Base-by-base conservation (phyloP, 2,113 vertebrate genomes). In the Misgurnus mizolepis region DNA sequence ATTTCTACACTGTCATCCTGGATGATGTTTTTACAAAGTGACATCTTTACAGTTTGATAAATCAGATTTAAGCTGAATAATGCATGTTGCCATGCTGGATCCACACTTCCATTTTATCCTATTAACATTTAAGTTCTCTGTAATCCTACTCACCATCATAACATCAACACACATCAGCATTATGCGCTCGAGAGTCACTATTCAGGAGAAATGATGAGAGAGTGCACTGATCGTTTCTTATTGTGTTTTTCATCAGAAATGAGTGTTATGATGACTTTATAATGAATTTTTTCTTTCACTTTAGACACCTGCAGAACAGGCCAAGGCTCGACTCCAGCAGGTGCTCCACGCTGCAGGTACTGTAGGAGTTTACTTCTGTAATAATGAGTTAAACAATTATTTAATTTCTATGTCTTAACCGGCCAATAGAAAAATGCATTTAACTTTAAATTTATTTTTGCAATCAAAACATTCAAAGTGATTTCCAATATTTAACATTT, bases 341-440 rank as follows among this genome's bases (percentile, higher is more conserved):
- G 96, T 98, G 41, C 94, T 98, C 9, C 95, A 98, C 93, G 96
- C 97, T 85, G 97, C 96, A 90, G 98, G 98, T 99, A 94, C 91
- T 34, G 27, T 34, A 34, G 27, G 95, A 65, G 34, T 7, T 17
- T 18, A 8, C 76, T 76, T 34, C 22, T 50, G 7, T 17, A 39
- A 1, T 58, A n/a, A 58, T 58, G 17, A 6, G 7, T 34, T 22
- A 43, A 6, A 40, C 8, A 18, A 2, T 17, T 1, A 34, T 34
- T 34, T 34, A 34, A 22, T 34, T 34, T 34, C 27, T 34, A 34
- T 34, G 27, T 34, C 27, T 34, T 34, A 34, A 34, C 27, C 27
- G 27, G 3, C 27, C 27, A 34, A 34, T 34, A 34, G 27, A 34
- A 34, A 34, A 2, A 34, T 34, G 27, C 27, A 34, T 34, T 34